These are phyloP conservation scores for Tympanuchus pallidicinctus DNA, from an alignment of 2,113 vertebrate species.

Conservation along the genomic window DNA sequence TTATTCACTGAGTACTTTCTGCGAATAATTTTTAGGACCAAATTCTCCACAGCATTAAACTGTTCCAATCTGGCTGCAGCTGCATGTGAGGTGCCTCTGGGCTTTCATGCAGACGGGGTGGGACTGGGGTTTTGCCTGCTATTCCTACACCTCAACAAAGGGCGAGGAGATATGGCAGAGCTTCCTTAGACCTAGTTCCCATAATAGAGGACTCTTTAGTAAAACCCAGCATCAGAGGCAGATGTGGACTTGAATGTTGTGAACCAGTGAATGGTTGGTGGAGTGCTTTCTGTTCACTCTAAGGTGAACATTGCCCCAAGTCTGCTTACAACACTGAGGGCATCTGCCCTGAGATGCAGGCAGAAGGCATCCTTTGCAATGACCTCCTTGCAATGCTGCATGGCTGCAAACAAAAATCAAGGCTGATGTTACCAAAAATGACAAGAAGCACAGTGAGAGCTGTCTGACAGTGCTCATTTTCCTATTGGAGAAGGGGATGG, in stretches of 20 bases:
- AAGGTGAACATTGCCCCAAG: background rate
- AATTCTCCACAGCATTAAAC: background rate
- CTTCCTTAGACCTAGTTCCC: background rate
- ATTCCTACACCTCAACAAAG: background rate
- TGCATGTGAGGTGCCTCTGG: background rate
- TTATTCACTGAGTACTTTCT: constrained; percentile 8
- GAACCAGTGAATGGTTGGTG: background rate
- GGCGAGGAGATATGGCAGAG: background rate
- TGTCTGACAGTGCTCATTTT: background rate
- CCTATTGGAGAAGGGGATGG: background rate
- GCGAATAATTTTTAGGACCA: constrained; percentile 11
- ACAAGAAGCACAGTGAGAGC: fast-evolving
- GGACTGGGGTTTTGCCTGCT: background rate
- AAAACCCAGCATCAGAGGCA: background rate
- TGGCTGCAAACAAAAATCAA: background rate
- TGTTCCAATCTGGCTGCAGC: background rate
- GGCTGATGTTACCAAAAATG: background rate
- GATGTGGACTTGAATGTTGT: background rate
- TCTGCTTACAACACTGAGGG: background rate
- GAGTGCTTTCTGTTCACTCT: background rate
- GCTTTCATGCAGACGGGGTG: background rate
- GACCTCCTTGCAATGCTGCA: background rate
- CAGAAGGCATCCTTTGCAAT: background rate
- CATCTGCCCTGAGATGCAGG: background rate
- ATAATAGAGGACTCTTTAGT: background rate